A percentile compares a stretch with the other conserved stretches of the same genome.
phyloP scores from a whole-genome alignment of 2,113 vertebrate genomes.

The Fulica atra region DNA sequence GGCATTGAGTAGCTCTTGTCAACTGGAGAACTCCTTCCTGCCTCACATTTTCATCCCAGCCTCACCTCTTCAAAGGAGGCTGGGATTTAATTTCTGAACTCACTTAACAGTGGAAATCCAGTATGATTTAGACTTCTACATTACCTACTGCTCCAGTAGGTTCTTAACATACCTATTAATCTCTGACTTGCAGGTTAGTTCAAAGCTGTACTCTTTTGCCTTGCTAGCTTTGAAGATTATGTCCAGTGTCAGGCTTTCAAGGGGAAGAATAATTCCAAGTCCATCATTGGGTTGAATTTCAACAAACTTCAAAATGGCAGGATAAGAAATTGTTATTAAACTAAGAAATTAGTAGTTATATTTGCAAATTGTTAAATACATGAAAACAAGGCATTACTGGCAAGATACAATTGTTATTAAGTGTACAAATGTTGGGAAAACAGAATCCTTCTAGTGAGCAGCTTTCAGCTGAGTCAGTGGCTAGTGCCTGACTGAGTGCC shows the following conservation, averaged over 20 bases:
- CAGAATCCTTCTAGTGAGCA: not conserved
- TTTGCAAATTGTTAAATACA: not conserved
- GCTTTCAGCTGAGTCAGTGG: not conserved
- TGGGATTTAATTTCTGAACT: not conserved
- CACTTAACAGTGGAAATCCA: not conserved
- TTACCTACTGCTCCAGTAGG: not conserved
- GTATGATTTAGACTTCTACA: not conserved
- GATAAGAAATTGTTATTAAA: not conserved
- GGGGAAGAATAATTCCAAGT: conserved; percentile 86
- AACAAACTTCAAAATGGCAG: conserved; percentile 76
- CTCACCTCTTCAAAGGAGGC: not conserved
- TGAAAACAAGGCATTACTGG: not conserved
- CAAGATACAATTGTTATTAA: not conserved
- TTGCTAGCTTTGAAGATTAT: conserved; percentile 86
- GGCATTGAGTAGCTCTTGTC: not conserved
- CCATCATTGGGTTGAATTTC: conserved; percentile 90
- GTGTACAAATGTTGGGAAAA: not conserved
- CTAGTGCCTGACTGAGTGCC: not conserved
- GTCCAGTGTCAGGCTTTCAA: conserved; percentile 83
- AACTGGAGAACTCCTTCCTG: not conserved
- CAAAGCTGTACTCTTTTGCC: conserved; percentile 84
- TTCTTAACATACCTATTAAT: conserved; percentile 82
- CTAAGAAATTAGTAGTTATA: not conserved
- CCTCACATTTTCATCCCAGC: not conserved
- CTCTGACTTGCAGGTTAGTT: conserved; percentile 85